phyloP scores from a whole-genome alignment of 23 tunicate genomes.

The Pegea sp. region DNA sequence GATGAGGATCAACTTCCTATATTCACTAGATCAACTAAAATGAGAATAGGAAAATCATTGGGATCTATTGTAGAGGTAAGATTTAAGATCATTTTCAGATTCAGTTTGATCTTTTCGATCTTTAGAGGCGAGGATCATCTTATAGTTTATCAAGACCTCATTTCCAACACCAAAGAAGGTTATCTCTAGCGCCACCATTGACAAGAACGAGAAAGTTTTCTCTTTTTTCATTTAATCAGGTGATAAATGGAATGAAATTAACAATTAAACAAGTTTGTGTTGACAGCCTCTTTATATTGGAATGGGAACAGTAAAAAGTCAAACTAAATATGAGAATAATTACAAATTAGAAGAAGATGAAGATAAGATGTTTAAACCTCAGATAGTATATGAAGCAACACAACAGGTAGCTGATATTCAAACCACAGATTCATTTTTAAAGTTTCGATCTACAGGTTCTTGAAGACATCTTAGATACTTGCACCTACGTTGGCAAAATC shows the following conservation, averaged over 20 bases:
- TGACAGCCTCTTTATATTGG: conserved; percentile 1
- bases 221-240: background rate
- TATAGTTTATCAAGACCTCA: too few species aligned
- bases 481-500: background rate
- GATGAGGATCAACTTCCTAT: too few species aligned
- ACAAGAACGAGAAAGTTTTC: background rate
- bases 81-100: too few species aligned
- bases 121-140: too few species aligned
- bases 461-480: background rate
- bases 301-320: conserved; percentile 3
- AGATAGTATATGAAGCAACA: conserved; percentile 23
- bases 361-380: conserved; percentile 23
- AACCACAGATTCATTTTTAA: too few species aligned
- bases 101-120: too few species aligned
- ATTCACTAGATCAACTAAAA: too few species aligned
- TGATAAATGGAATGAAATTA: background rate
- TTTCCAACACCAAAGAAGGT: too few species aligned
- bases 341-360: conserved; percentile 43
- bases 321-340: conserved; percentile 34
- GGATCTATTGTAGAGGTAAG: too few species aligned
- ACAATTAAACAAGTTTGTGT: background rate
- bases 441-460: too few species aligned
- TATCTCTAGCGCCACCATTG: background rate
- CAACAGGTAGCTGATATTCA: conserved; percentile 11
- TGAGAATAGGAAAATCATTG: too few species aligned